Percentiles rank a stretch among this genome's conserved stretches.
These are phyloP conservation scores for Microplitis mediator DNA, from an alignment of 1,140 invertebrate species.

Conservation along the genomic window DNA sequence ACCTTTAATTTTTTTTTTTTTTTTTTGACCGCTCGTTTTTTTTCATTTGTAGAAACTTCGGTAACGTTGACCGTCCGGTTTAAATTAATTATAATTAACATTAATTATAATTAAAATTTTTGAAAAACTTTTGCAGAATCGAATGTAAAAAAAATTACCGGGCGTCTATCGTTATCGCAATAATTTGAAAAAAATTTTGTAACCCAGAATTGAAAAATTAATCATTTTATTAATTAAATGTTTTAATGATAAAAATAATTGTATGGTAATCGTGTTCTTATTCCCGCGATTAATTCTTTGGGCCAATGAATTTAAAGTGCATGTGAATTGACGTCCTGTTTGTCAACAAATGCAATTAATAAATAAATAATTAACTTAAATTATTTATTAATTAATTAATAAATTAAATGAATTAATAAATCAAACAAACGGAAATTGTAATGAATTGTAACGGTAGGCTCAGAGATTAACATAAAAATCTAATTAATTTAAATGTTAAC, in stretches of 20 bases:
- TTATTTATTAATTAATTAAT: slow-evolving; percentile 28
- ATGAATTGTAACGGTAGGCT: slow-evolving; percentile 9
- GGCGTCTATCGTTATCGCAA: background rate
- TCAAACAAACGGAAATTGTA: slow-evolving; percentile 21
- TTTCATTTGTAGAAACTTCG: too few species aligned
- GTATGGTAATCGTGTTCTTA: too few species aligned
- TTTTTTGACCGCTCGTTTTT: too few species aligned
- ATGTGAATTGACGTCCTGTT: background rate
- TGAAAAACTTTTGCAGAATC: background rate
- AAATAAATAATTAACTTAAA: slow-evolving; percentile 33
- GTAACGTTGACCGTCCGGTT: too few species aligned
- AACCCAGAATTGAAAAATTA: too few species aligned
- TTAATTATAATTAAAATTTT: background rate
- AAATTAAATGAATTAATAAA: slow-evolving; percentile 38
- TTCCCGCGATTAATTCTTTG: too few species aligned
- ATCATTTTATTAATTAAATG: too few species aligned
- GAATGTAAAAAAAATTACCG: background rate
- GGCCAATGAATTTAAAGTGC: background rate
- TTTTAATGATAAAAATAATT: too few species aligned
- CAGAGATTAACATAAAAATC: too few species aligned
- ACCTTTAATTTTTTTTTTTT: too few species aligned
- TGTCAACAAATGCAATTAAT: background rate
- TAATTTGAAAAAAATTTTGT: background rate
- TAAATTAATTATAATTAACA: too few species aligned
- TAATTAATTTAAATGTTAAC: too few species aligned